A percentile compares a stretch with the other conserved stretches of the same genome.
Conservation (phyloP, 64 coral and sea anemone genomes). For the Platygyra sinensis region DNA sequence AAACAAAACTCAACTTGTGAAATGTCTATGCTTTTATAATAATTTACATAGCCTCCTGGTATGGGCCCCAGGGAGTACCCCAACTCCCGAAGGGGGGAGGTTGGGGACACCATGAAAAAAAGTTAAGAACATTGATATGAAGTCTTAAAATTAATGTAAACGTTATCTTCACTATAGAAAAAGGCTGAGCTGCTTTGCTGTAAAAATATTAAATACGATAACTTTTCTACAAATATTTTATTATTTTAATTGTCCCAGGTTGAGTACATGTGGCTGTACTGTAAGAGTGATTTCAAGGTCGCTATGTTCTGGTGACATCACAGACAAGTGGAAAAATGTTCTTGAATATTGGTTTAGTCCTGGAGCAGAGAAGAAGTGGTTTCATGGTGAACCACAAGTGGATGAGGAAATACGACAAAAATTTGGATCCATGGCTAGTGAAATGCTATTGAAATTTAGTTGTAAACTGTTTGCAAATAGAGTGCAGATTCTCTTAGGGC, state of each 20-base stretch:
- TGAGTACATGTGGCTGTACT: too few relatives aligned
- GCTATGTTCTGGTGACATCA: background rate
- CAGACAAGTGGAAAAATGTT: slow-evolving; percentile 35
- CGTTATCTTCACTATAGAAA: too few relatives aligned
- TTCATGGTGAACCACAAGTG: slow-evolving; percentile 61
- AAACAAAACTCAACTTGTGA: too few relatives aligned
- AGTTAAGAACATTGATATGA: too few relatives aligned
- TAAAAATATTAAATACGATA: too few relatives aligned
- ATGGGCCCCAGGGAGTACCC: too few relatives aligned
- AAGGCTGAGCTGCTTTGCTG: too few relatives aligned
- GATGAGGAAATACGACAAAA: slow-evolving; percentile 66
- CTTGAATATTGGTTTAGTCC: slow-evolving; percentile 91
- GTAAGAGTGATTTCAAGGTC: background rate
- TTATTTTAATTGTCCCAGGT: background rate
- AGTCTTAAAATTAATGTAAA: too few relatives aligned
- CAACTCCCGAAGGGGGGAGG: too few relatives aligned
- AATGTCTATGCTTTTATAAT: too few relatives aligned
- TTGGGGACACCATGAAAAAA: too few relatives aligned
- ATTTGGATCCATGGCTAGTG: slow-evolving; percentile 69
- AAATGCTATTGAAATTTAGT: background rate
- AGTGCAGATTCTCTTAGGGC: background rate
- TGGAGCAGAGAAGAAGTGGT: slow-evolving; percentile 64
- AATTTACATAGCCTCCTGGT: too few relatives aligned
- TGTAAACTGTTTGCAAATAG: background rate
- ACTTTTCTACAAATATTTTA: background rate